These are phyloP conservation scores for Geophilus truncorum DNA, from an alignment of 2,888 invertebrate genomes.

Conservation along the genomic window DNA sequence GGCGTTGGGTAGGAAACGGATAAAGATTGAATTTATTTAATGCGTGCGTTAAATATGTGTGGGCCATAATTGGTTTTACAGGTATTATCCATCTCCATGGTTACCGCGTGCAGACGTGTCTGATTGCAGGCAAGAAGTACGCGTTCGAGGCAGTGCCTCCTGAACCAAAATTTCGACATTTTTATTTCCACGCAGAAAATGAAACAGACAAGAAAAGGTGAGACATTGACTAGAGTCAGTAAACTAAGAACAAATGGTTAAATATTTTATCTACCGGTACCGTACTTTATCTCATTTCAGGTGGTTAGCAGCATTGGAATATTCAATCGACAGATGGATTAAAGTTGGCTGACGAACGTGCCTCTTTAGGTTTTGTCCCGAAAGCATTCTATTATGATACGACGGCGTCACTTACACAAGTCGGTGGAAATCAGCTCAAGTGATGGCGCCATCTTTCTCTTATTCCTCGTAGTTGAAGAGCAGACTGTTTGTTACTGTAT, in stretches of 20 bases:
- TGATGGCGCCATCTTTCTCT: conserved; percentile 13
- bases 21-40: conserved; percentile 25
- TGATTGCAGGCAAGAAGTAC: conserved; percentile 77
- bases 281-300: too few species aligned
- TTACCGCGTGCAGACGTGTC: conserved; percentile 78
- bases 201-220: conserved; percentile 93
- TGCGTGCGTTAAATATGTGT: neutral
- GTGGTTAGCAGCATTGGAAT: conserved; percentile 89
- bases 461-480: conserved; percentile 21
- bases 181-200: conserved; percentile 87
- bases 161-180: conserved; percentile 77
- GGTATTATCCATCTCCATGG: conserved; percentile 92
- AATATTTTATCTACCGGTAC: too few species aligned
- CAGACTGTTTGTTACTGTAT: conserved; percentile 15
- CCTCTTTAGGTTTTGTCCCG: conserved; percentile 28
- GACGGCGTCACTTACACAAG: neutral
- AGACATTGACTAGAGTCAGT: too few species aligned
- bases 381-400: neutral
- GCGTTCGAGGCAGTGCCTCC: conserved; percentile 88
- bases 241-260: too few species aligned
- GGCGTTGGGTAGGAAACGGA: conserved; percentile 68
- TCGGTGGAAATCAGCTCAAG: conserved; percentile 3
- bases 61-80: conserved; percentile 44
- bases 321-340: conserved; percentile 84
- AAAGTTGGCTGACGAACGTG: conserved; percentile 44